Base-by-base conservation (phyloP, 2,888 invertebrate genomes). In the Drosophila tripunctata region DNA sequence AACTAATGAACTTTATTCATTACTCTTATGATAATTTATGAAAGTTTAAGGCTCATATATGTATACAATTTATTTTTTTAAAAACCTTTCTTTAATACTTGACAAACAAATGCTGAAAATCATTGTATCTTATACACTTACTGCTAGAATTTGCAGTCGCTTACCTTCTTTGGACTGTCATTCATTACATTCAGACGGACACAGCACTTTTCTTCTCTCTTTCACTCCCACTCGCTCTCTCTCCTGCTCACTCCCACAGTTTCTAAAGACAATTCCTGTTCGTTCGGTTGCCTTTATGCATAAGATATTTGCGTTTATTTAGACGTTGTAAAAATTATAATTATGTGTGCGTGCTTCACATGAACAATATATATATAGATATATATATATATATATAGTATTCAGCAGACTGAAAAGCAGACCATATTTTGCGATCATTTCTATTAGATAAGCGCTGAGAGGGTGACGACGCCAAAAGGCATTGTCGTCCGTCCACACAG, bases 281-380 rank as follows among this genome's bases (percentile, higher is more conserved):
- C 58, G 55, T 60, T n/a, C 58, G 60, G 38, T 67, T 66, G 83
- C 75, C 62, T 67, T 64, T 77, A 41, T 65, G 81, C 81, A 87
- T 87, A 78, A 72, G 75, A 80, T 67, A 87, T 82, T 84, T 84
- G 84, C 78, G 75, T 80, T 81, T 87, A 80, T 74, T 81, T 84
- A 84, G 87, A 85, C 86, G 75, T 85, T 84, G 83, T 84, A 84
- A 84, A 84, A 86, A 84, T 87, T 87, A 87, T 84, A 84, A 84
- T 84, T 84, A 84, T 82, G 86, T 77, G 80, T 73, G 72, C 83
- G 83, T 84, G 83, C 68, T 48, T 43, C 36, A 51, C 77, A 79
- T 87, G 40, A 63, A 48, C 55, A 82, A 57, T 57, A 24, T 10
- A 40, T 12, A 8, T 10, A 33, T 4, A 27, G 14, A 27, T 21